Evolutionary conservation across 1,140 invertebrate species (phyloP).

Genomic region (Cotesia glomerata): DNA sequence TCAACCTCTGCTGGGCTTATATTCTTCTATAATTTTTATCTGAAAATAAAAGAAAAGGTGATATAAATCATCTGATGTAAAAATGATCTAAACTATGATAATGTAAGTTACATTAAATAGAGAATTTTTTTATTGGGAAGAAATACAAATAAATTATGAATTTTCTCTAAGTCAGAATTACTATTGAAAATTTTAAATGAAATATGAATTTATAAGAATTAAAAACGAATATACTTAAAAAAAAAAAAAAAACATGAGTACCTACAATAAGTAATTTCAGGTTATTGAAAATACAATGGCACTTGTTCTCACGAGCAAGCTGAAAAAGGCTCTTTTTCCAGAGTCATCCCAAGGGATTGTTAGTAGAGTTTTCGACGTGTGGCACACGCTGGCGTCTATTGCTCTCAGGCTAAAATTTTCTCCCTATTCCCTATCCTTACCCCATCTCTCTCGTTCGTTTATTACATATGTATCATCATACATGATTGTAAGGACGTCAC

Average conservation of each 20-base stretch:
- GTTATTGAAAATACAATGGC: slow-evolving; percentile 43
- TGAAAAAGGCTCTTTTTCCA: slow-evolving; percentile 32
- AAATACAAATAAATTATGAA: too few relatives aligned
- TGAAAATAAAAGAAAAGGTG: too few relatives aligned
- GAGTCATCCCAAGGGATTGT: slow-evolving; percentile 42
- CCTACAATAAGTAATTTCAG: too few relatives aligned
- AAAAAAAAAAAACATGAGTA: slow-evolving; percentile 18
- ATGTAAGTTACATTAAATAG: too few relatives aligned
- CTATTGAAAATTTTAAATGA: too few relatives aligned
- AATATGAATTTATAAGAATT: too few relatives aligned
- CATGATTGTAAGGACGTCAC: slow-evolving; percentile 6
- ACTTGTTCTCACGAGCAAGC: slow-evolving; percentile 61
- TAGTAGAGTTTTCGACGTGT: slow-evolving; percentile 39
- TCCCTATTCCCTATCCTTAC: neutral
- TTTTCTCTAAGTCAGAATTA: too few relatives aligned
- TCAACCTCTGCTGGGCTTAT: too few relatives aligned
- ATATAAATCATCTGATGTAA: too few relatives aligned
- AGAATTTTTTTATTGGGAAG: too few relatives aligned
- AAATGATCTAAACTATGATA: too few relatives aligned
- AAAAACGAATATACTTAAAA: neutral
- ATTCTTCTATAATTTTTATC: too few relatives aligned
- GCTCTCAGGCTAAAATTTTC: slow-evolving; percentile 1
- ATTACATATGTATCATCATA: slow-evolving; percentile 3
- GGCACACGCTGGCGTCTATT: slow-evolving; percentile 42
- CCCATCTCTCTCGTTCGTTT: neutral